These are phyloP conservation scores for Manacus vitellinus DNA, from an alignment of 2,113 vertebrate genomes.

Conservation along the genomic window DNA sequence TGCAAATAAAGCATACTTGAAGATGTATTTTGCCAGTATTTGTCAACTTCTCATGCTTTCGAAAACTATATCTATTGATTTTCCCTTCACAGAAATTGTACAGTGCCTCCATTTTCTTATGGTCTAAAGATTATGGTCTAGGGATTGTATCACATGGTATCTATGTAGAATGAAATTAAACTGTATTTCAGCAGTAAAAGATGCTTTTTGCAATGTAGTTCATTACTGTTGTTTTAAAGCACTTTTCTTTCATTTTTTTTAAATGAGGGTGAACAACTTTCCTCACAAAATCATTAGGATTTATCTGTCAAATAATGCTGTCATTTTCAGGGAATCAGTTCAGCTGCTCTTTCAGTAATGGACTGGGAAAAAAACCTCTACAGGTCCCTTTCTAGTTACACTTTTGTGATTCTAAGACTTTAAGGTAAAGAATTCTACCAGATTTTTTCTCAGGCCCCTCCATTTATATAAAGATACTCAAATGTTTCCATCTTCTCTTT, in stretches of 20 bases:
- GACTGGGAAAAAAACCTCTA: not conserved
- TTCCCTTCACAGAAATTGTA: not conserved
- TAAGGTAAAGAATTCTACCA: not conserved
- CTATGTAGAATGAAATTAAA: conserved; percentile 36
- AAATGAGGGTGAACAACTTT: not conserved
- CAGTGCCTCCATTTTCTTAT: conserved; percentile 9
- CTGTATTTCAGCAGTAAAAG: conserved; percentile 14
- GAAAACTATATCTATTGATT: not conserved
- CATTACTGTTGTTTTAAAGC: not conserved
- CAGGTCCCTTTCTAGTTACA: not conserved
- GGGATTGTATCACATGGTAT: not conserved
- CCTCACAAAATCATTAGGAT: not conserved
- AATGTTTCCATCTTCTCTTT: not conserved
- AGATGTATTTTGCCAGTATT: conserved; percentile 25
- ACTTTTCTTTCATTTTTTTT: not conserved
- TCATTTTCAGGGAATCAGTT: not conserved
- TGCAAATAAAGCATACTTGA: conserved; percentile 60
- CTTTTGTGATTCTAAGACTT: not conserved
- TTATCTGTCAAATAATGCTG: not conserved
- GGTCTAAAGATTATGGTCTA: not conserved
- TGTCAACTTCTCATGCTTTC: conserved; percentile 2
- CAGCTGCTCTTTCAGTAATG: not conserved
- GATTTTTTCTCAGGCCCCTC: not conserved
- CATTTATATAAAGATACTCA: not conserved
- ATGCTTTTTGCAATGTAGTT: not conserved